Evolutionary conservation across 2,797 vertebrate genomes (phyloP).

Genomic region (Holocentrus rufus): DNA sequence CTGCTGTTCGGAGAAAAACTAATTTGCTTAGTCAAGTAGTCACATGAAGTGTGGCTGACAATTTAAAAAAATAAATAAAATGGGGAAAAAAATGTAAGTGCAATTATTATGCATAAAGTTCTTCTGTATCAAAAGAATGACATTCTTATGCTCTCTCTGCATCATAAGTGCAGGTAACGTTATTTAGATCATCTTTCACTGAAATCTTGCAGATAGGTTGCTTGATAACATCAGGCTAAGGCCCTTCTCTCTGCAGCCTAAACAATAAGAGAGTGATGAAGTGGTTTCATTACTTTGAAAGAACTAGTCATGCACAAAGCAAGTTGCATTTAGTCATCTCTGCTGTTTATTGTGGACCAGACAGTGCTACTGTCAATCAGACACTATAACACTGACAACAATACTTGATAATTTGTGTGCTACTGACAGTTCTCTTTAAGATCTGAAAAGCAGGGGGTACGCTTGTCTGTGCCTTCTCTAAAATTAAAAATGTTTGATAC

Average conservation of each 20-base stretch:
- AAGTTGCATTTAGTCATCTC: neutral
- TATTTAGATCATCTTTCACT: neutral
- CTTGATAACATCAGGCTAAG: no score
- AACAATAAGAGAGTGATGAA: neutral
- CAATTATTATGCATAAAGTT: neutral
- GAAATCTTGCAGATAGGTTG: neutral
- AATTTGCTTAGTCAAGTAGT: neutral
- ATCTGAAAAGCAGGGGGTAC: neutral
- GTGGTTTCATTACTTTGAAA: neutral
- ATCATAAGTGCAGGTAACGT: neutral
- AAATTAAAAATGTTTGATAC: neutral
- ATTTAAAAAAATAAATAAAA: neutral
- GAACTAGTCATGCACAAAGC: neutral
- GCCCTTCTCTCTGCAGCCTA: no score
- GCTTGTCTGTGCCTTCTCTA: neutral
- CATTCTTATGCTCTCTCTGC: no score
- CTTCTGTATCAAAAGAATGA: neutral
- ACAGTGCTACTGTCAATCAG: neutral
- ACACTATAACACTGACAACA: no score
- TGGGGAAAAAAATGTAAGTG: no score
- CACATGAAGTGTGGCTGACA: neutral
- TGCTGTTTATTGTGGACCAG: neutral
- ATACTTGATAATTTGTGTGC: neutral
- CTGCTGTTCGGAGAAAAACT: neutral
- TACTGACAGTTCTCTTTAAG: neutral